phyloP scores from a whole-genome alignment of 2,888 invertebrate species.

The Dolichomitus sp. region DNA sequence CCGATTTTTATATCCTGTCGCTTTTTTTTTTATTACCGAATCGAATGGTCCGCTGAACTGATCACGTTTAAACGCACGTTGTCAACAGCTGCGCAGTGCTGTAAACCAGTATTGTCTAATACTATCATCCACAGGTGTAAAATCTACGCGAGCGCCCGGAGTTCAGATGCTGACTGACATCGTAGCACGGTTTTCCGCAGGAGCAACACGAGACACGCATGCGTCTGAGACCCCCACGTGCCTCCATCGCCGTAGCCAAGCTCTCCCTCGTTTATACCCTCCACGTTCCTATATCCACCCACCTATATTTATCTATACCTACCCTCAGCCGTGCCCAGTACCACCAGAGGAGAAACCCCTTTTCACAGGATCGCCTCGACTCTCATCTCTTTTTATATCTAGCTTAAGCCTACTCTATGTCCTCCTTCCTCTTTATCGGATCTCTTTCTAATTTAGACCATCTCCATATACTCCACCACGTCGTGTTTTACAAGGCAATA shows the following conservation, averaged over 20 bases:
- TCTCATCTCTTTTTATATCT: constrained; percentile 7
- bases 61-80: constrained; percentile 31
- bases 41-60: constrained; percentile 10
- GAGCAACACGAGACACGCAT: constrained; percentile 83
- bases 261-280: constrained; percentile 43
- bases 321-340: constrained; percentile 18
- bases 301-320: constrained; percentile 34
- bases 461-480: constrained; percentile 22
- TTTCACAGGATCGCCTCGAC: constrained; percentile 30
- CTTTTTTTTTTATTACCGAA: not conserved
- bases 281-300: constrained; percentile 50
- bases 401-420: not conserved
- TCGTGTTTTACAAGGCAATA: not conserved
- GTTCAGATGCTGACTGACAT: constrained; percentile 83
- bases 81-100: not conserved
- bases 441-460: not conserved
- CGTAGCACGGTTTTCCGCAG: constrained; percentile 76
- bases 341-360: constrained; percentile 29
- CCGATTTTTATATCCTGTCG: constrained; percentile 33
- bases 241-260: constrained; percentile 76
- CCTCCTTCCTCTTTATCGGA: constrained; percentile 2
- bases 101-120: not conserved
- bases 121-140: constrained; percentile 67
- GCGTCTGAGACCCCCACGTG: constrained; percentile 81
- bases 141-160: constrained; percentile 78